phyloP scores from a whole-genome alignment of 2,113 vertebrate genomes.

The Phylloscopus whistleri region DNA sequence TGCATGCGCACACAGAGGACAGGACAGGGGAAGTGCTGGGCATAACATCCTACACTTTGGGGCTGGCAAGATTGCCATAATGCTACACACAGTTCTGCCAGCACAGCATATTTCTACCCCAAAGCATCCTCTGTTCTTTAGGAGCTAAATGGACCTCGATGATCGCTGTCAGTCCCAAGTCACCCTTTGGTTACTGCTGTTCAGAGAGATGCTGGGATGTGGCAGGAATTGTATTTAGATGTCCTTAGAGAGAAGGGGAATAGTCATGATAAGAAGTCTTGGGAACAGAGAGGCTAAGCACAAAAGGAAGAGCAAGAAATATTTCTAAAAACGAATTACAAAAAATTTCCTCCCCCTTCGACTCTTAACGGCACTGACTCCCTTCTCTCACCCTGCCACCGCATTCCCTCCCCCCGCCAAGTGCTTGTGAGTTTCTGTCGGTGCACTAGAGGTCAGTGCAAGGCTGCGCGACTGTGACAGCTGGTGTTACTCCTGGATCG shows the following conservation, averaged over 20 bases:
- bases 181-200: not conserved
- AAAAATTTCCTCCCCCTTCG: not conserved
- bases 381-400: not conserved
- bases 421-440: not conserved
- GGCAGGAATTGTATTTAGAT: not conserved
- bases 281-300: not conserved
- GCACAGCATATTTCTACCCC: not conserved
- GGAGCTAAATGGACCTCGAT: not conserved
- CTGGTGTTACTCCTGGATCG: not conserved
- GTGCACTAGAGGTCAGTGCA: slow-evolving; percentile 55
- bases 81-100: not conserved
- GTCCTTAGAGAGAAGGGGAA: not conserved
- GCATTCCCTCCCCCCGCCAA: not conserved
- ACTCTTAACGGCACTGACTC: not conserved
- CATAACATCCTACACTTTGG: not conserved
- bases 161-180: not conserved
- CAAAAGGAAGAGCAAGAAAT: not conserved
- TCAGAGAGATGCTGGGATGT: not conserved
- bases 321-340: not conserved
- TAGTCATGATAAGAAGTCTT: not conserved
- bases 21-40: not conserved
- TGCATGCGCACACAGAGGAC: rapidly evolving
- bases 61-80: not conserved
- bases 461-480: not conserved
- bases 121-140: not conserved